These are phyloP conservation scores for Bolinopsis microptera DNA, from an alignment of 37 sponge, comb jelly and placozoan species.

Conservation along the genomic window DNA sequence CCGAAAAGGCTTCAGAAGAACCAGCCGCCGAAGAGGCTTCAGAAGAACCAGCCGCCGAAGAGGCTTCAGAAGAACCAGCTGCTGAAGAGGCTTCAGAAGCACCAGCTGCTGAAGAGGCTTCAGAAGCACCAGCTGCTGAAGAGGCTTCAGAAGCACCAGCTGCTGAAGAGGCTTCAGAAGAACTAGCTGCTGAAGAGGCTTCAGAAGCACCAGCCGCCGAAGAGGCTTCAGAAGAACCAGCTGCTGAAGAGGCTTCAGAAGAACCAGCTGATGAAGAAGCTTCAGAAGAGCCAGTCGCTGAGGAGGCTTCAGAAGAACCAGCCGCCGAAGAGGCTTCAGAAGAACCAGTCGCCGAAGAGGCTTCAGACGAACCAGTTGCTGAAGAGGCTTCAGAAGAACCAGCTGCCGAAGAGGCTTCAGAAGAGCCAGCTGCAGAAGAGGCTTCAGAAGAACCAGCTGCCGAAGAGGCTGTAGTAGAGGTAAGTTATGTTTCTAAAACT, in stretches of 20 bases:
- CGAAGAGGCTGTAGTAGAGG: not conserved
- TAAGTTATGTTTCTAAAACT: too few species aligned
- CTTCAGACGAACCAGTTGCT: too few species aligned
- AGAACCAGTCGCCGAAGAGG: not conserved
- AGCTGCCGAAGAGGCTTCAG: too few species aligned
- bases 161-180: not conserved
- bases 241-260: not conserved
- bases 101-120: not conserved
- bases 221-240: not conserved
- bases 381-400: too few species aligned
- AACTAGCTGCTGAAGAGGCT: not conserved
- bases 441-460: not conserved
- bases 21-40: too few species aligned
- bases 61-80: not conserved
- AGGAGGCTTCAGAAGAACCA: not conserved
- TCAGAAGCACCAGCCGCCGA: not conserved
- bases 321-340: not conserved
- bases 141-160: not conserved
- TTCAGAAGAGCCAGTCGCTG: constrained; percentile 2
- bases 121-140: not conserved
- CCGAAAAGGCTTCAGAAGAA: too few species aligned
- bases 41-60: too few species aligned
- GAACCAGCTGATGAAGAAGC: not conserved
- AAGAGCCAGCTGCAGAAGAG: too few species aligned
- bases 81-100: not conserved